These are phyloP conservation scores for Actias luna DNA, from an alignment of 2,888 invertebrate genomes.

Conservation along the genomic window DNA sequence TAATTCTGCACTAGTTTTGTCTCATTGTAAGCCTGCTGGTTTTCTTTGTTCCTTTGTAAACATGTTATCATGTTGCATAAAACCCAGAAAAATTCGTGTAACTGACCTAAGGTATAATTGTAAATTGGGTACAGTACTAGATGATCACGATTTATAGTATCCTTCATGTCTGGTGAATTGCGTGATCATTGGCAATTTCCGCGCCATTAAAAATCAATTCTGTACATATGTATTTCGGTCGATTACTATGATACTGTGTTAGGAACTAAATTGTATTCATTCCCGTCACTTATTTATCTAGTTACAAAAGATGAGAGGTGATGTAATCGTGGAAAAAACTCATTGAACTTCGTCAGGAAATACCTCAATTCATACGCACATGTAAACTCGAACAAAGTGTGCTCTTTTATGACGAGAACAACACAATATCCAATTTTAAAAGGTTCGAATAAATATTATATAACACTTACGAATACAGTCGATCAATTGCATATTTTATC, in stretches of 20 bases:
- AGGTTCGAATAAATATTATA: neutral
- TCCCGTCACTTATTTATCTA: conserved; percentile 38
- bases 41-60: no score
- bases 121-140: neutral
- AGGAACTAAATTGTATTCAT: conserved; percentile 43
- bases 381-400: conserved; percentile 42
- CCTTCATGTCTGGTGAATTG: neutral
- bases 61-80: no score
- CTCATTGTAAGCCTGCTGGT: no score
- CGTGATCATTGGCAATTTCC: neutral
- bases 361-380: conserved; percentile 44
- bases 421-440: neutral
- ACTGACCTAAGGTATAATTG: neutral
- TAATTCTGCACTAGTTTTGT: no score
- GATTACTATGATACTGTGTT: neutral
- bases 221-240: neutral
- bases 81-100: neutral
- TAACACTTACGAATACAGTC: no score
- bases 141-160: neutral
- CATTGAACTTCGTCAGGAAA: conserved; percentile 42
- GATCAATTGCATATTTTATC: no score
- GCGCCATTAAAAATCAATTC: neutral
- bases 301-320: conserved; percentile 28
- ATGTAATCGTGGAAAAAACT: conserved; percentile 44
- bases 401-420: conserved; percentile 23